Base-by-base conservation (phyloP, 2,888 invertebrate genomes). In the Podabrus alpinus region DNA sequence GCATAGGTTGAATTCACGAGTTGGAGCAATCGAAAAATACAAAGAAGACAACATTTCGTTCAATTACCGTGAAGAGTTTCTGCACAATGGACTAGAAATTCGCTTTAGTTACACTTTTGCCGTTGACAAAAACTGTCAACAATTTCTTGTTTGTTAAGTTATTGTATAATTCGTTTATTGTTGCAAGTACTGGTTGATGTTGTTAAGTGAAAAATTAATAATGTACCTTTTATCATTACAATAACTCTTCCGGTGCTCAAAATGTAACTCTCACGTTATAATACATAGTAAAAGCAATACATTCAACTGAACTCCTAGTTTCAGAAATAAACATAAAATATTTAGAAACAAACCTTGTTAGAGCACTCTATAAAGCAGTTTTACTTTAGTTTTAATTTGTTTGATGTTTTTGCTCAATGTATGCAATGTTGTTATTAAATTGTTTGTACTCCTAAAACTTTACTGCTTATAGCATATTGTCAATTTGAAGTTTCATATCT, bases 31-130 rank as follows among this genome's bases (percentile, higher is more conserved):
- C 83, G 79, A 77, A 79, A 79, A 81, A 82, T 82, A 85, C 84
- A 85, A 85, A 85, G 84, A 83, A 81, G 83, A 81, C 83, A 81
- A 82, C 82, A 82, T 83, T 83, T 83, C 82, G 82, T 79, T 80
- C 85, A 85, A 85, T 85, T 85, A 85, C 85, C 75, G 81, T 78
- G 77, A 77, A 80, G 80, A 80, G 79, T 74, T 69, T 64, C 72
- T 72, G 69, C 74, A 82, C 82, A 82, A 82, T 80, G 73, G 79
- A 69, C 71, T 73, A 76, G 71, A 73, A 45, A 68, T 64, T 68
- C 69, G 45, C 69, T 73, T 73, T 73, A 70, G 71, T 75, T 68
- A 70, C 73, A 71, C 73, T 59, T 74, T 69, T 69, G 68, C 74
- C 72, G 71, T 71, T 72, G 69, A 72, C 69, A 25, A 72, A 68